These are phyloP conservation scores for Paratrypauchen microcephalus DNA, from an alignment of 2,797 vertebrate species.

Conservation along the genomic window DNA sequence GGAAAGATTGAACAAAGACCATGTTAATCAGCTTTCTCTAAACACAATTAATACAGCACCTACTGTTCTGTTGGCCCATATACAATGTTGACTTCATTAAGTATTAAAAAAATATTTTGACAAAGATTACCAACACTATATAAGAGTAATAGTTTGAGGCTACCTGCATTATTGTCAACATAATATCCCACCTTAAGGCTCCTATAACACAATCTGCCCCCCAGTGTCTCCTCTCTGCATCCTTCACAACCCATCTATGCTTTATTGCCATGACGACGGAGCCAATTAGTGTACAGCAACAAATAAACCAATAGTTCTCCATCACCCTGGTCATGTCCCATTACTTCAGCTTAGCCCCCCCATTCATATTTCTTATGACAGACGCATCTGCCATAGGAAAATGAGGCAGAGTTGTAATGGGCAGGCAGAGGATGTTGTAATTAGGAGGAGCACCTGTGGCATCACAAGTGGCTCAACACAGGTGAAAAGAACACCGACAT, in stretches of 20 bases:
- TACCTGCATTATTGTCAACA: conserved; percentile 23
- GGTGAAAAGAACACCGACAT: conserved; percentile 58
- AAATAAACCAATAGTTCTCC: conserved; percentile 64
- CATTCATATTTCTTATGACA: conserved; percentile 73
- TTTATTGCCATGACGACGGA: conserved; percentile 48
- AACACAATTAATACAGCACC: background rate
- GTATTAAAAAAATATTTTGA: background rate
- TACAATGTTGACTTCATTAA: conserved; percentile 18
- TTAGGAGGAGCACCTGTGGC: conserved; percentile 63
- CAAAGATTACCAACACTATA: no score
- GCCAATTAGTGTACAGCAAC: conserved; percentile 67
- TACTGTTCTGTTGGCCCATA: background rate
- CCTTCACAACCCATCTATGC: conserved; percentile 24
- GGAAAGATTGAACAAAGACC: conserved; percentile 18
- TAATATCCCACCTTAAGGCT: conserved; percentile 14
- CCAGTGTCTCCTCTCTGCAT: conserved; percentile 29
- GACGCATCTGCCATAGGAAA: conserved; percentile 71
- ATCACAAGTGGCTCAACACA: conserved; percentile 60
- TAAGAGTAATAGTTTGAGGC: conserved; percentile 28
- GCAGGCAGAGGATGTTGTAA: conserved; percentile 61
- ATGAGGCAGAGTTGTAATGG: conserved; percentile 55
- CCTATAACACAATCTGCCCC: conserved; percentile 29
- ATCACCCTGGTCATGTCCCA: conserved; percentile 71
- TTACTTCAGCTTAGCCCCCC: conserved; percentile 63
- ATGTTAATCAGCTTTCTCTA: conserved; percentile 27